Conservation (phyloP, 2,797 vertebrate genomes). For the Megalops cyprinoides region DNA sequence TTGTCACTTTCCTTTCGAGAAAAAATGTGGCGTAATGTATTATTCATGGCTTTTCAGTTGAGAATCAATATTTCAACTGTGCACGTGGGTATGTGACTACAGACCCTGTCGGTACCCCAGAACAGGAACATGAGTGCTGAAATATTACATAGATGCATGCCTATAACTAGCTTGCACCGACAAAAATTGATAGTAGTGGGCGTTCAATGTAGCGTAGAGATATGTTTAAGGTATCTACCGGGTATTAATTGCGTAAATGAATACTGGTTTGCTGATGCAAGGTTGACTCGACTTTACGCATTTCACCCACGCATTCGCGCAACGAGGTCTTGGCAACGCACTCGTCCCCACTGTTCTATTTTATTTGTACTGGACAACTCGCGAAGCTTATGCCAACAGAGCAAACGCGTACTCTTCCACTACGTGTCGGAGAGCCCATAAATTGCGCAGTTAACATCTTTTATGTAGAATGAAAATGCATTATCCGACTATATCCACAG, state of each 20-base stretch:
- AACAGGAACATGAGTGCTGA: too few relatives aligned
- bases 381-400: not conserved
- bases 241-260: not conserved
- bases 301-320: not conserved
- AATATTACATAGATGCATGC: too few relatives aligned
- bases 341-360: not conserved
- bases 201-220: not conserved
- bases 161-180: not conserved
- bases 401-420: not conserved
- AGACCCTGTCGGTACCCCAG: too few relatives aligned
- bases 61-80: not conserved
- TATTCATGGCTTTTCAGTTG: too few relatives aligned
- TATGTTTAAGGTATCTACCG: not conserved
- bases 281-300: constrained; percentile 12
- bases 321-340: not conserved
- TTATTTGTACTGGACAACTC: not conserved
- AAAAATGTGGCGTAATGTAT: not conserved
- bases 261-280: not conserved
- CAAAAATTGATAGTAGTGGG: not conserved
- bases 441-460: too few relatives aligned
- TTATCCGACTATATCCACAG: too few relatives aligned
- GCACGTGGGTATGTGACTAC: not conserved
- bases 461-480: too few relatives aligned
- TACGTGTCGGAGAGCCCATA: too few relatives aligned
- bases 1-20: not conserved